Percentiles rank a stretch among this genome's conserved stretches.
Evolutionary conservation across 2,113 vertebrate genomes (phyloP).

Genomic region (Sterna hirundo): DNA sequence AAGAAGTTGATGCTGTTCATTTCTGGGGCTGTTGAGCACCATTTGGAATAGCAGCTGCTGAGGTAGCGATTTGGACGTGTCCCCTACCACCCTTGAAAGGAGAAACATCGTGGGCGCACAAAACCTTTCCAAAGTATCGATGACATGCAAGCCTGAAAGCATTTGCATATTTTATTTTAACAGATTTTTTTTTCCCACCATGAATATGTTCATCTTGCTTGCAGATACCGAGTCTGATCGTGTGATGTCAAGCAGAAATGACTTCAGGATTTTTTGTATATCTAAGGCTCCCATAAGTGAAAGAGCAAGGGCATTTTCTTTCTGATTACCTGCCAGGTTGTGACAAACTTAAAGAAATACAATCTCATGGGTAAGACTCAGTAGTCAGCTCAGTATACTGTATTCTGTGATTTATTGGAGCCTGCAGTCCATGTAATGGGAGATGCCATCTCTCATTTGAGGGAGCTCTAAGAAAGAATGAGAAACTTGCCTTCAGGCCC

Average conservation of each 20-base stretch:
- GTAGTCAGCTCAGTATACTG: constrained; percentile 32
- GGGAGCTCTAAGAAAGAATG: neutral
- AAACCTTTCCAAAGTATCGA: constrained; percentile 35
- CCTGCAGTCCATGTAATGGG: constrained; percentile 1
- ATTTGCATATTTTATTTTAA: constrained; percentile 53
- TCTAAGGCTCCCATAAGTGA: neutral
- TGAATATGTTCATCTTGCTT: constrained; percentile 2
- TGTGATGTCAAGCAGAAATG: neutral
- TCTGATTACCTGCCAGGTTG: constrained; percentile 3
- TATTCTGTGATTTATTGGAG: constrained; percentile 36
- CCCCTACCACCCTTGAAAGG: constrained; percentile 41
- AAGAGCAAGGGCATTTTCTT: neutral
- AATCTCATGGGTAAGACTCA: neutral
- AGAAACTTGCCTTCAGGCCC: neutral
- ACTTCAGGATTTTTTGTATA: neutral
- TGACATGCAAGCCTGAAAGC: neutral
- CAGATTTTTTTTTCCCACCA: neutral
- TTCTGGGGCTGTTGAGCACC: constrained; percentile 32
- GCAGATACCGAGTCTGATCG: neutral
- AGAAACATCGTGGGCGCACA: constrained; percentile 30
- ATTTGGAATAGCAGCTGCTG: constrained; percentile 61
- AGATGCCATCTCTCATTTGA: constrained; percentile 33
- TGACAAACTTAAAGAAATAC: constrained; percentile 25
- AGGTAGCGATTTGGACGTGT: neutral
- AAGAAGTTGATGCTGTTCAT: constrained; percentile 48